A percentile compares a stretch with the other conserved stretches of the same genome.
These are phyloP conservation scores for Harpalus rubripes DNA, from an alignment of 2,888 invertebrate species.

Conservation along the genomic window DNA sequence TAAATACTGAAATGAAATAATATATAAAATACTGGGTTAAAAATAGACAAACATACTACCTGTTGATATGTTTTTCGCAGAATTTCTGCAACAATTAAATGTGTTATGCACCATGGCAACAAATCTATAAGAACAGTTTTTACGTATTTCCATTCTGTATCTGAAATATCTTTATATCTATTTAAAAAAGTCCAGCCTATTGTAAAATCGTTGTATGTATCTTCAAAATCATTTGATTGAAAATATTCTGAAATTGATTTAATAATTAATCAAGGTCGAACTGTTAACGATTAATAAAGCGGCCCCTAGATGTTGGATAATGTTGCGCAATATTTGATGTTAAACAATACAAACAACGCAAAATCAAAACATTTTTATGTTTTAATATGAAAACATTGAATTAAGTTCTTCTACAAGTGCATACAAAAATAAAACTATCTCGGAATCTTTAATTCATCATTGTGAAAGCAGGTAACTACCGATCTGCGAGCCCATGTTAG, in stretches of 20 bases:
- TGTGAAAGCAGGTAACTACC: too few species aligned
- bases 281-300: too few species aligned
- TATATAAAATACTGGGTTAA: neutral
- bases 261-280: too few species aligned
- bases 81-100: conserved; percentile 80
- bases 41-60: conserved; percentile 17
- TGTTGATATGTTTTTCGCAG: conserved; percentile 74
- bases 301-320: too few species aligned
- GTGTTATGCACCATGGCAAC: conserved; percentile 80
- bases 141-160: conserved; percentile 86
- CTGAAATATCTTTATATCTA: conserved; percentile 83
- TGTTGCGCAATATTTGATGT: too few species aligned
- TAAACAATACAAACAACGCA: too few species aligned
- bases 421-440: too few species aligned
- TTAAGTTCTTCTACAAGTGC: too few species aligned
- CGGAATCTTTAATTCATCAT: too few species aligned
- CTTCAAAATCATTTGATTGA: conserved; percentile 74
- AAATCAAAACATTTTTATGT: too few species aligned
- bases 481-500: too few species aligned
- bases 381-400: too few species aligned
- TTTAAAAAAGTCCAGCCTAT: conserved; percentile 81
- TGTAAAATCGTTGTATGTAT: conserved; percentile 79
- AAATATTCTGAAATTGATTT: conserved; percentile 73
- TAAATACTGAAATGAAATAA: conserved; percentile 74
- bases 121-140: conserved; percentile 79